Evolutionary conservation across 2,888 invertebrate genomes (phyloP).

Genomic region (Arenicola marina): DNA sequence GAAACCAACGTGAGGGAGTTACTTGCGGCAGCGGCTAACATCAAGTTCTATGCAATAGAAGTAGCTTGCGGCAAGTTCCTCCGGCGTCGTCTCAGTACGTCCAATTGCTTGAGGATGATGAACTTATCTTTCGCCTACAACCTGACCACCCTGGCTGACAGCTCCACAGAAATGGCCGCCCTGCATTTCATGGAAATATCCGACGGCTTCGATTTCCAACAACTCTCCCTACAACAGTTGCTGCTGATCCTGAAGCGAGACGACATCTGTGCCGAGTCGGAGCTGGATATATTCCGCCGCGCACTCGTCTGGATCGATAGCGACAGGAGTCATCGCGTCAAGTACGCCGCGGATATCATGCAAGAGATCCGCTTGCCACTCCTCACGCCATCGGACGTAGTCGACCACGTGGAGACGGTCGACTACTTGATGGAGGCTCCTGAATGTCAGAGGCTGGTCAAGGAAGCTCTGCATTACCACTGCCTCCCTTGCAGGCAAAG

Average conservation of each 20-base stretch:
- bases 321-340: constrained; percentile 31
- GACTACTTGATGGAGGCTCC: constrained; percentile 40
- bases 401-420: constrained; percentile 44
- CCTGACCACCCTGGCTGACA: constrained; percentile 31
- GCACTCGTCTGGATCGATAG: constrained; percentile 40
- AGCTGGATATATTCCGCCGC: constrained; percentile 40
- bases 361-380: constrained; percentile 41
- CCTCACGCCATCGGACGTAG: constrained; percentile 38
- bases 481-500: constrained; percentile 45
- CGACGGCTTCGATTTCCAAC: constrained; percentile 33
- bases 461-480: constrained; percentile 48
- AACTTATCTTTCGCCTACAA: constrained; percentile 36
- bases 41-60: constrained; percentile 38
- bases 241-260: constrained; percentile 13
- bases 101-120: constrained; percentile 41
- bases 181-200: constrained; percentile 37
- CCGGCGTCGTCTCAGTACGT: constrained; percentile 29
- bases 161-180: constrained; percentile 35
- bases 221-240: constrained; percentile 34
- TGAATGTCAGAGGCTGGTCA: constrained; percentile 43
- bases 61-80: constrained; percentile 42
- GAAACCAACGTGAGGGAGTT: constrained; percentile 38
- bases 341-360: constrained; percentile 36
- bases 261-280: constrained; percentile 26
- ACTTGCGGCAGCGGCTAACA: constrained; percentile 32